Conservation (phyloP, 2,797 vertebrate species). For the Phalloptychus januarius region DNA sequence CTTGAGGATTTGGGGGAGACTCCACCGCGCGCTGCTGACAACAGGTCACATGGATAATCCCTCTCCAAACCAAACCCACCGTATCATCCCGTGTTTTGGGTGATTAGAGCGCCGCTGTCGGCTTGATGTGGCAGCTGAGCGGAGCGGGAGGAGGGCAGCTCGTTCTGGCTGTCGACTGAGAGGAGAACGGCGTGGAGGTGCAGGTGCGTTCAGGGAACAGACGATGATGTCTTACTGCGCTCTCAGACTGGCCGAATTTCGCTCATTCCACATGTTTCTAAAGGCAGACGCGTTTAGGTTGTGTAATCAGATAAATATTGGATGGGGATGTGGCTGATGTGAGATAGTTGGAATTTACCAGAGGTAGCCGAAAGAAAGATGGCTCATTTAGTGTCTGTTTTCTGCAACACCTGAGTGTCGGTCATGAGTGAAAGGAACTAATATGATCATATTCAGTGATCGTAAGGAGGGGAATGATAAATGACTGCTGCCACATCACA, state of each 20-base stretch:
- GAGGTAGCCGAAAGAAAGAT: not conserved
- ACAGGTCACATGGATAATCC: conserved; percentile 77
- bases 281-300: conserved; percentile 21
- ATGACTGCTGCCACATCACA: not conserved
- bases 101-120: conserved; percentile 58
- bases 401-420: not conserved
- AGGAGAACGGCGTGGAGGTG: conserved; percentile 54
- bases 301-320: conserved; percentile 44
- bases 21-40: conserved; percentile 59
- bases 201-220: conserved; percentile 64
- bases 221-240: not conserved
- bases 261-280: conserved; percentile 9
- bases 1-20: conserved; percentile 62
- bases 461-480: not conserved
- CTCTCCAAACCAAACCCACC: conserved; percentile 14
- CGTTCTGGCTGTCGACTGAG: conserved; percentile 55
- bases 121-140: conserved; percentile 63
- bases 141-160: conserved; percentile 50
- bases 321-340: conserved; percentile 27
- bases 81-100: conserved; percentile 41
- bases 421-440: not conserved
- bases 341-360: conserved; percentile 27
- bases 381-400: not conserved
- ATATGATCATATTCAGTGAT: not conserved
- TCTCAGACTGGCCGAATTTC: not conserved